Conservation (phyloP, 2,113 vertebrate species). For the Malurus melanocephalus region DNA sequence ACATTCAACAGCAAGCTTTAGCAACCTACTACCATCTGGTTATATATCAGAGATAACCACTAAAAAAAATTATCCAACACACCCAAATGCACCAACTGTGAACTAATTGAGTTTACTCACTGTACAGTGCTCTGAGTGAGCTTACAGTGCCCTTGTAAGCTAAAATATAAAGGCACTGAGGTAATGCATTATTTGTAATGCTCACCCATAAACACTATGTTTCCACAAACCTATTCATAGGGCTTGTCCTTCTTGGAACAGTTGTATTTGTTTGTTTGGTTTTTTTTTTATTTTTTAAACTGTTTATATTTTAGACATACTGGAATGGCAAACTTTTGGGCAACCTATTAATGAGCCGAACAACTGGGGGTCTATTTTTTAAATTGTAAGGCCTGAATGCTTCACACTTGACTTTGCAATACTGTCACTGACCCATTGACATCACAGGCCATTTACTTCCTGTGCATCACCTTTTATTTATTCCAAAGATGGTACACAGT, state of each 20-base stretch:
- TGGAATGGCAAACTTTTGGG: background rate
- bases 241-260: background rate
- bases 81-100: accelerated
- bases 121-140: background rate
- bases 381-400: constrained; percentile 19
- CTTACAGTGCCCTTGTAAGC: background rate
- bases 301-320: background rate
- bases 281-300: background rate
- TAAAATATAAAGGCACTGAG: background rate
- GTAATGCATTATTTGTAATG: background rate
- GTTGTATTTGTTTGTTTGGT: background rate
- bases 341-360: background rate
- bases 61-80: background rate
- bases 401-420: background rate
- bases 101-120: background rate
- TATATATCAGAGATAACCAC: background rate
- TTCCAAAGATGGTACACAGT: background rate
- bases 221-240: background rate
- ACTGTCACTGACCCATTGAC: background rate
- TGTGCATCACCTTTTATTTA: background rate
- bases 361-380: background rate
- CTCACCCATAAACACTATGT: background rate
- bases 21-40: background rate
- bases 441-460: background rate
- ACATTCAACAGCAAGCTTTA: background rate